Evolutionary conservation across 2,797 vertebrate species (phyloP).

Genomic region (Simalia tracyae): DNA sequence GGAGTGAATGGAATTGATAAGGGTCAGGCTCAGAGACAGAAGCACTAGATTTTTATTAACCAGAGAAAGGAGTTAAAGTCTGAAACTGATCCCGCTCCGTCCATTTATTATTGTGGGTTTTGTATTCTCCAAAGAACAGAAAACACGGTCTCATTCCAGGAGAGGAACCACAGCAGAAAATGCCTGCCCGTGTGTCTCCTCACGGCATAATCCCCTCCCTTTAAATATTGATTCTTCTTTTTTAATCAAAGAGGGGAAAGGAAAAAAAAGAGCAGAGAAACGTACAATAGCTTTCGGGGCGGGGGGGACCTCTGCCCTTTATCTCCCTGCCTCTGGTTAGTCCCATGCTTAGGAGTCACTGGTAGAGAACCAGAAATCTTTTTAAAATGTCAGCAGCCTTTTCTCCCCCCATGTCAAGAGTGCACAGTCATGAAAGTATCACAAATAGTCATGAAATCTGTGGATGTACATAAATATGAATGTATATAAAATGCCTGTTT

Average conservation of each 20-base stretch:
- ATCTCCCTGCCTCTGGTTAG: background rate
- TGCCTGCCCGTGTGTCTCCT: background rate
- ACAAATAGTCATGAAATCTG: background rate
- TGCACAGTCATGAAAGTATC: background rate
- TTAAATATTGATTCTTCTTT: constrained; percentile 25
- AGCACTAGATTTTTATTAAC: background rate
- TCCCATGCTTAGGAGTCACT: background rate
- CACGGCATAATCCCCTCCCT: background rate
- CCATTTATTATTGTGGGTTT: background rate
- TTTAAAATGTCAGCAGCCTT: background rate
- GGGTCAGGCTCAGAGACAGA: background rate
- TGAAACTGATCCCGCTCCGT: background rate
- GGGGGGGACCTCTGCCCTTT: background rate
- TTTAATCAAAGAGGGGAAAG: background rate
- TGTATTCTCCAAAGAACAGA: background rate
- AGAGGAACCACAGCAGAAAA: background rate
- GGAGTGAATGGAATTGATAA: background rate
- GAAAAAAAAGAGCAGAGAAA: background rate
- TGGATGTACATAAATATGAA: background rate
- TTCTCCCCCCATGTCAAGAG: background rate
- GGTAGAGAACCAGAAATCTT: background rate
- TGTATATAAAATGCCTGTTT: background rate
- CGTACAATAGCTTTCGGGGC: background rate
- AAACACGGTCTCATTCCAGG: background rate
- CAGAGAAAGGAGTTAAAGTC: rapidly evolving